Base-by-base conservation (phyloP, 2,113 vertebrate species). In the Thomomys bottae region DNA sequence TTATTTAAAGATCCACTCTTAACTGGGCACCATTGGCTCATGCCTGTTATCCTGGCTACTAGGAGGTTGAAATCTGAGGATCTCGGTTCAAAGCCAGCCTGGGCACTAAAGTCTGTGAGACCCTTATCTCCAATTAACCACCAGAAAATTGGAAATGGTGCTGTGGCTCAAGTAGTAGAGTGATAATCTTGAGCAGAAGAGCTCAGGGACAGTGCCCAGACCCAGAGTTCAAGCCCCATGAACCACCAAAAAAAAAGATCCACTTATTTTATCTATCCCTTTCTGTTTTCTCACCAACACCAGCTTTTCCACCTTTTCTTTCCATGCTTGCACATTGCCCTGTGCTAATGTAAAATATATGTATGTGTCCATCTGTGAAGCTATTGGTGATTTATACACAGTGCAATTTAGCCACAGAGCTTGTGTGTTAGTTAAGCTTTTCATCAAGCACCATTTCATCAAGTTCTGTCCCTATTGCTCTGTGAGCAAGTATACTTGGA, bases 331-430 rank as follows among this genome's bases (percentile, higher is more conserved):
- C 59, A 70, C 64, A 68, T 89, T 89, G 81, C 66, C 76, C 1
- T 26, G 28, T 83, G 15, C 24, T 63, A 20, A 70, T 64, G 76
- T 72, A 85, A 72, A 85, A 67, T 28, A 59, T 23, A 5, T 45
- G 42, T 36, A 34, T 66, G 71, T 84, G n/a, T 68, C 72, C 24
- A 57, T 45, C 82, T 68, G 72, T 75, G 89, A 81, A 75, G 84
- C 34, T 82, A 49, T 81, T 84, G 89, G 85, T 79, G 72, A 5
- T 81, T 64, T 59, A 18, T 10, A 38, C 73, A 23, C 26, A 12
- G 49, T 45, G 64, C 4, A 26, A 40, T 89, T 90, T 90, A 61
- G 70, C 64, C 61, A 28, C 36, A 76, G 79, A 85, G 18, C 34
- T 64, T 70, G 15, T 38, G 57, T 77, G 61, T 78, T 82, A 34